Evolutionary conservation across 2,888 invertebrate species (phyloP).

Genomic region (Mesodorylaimus sp.): DNA sequence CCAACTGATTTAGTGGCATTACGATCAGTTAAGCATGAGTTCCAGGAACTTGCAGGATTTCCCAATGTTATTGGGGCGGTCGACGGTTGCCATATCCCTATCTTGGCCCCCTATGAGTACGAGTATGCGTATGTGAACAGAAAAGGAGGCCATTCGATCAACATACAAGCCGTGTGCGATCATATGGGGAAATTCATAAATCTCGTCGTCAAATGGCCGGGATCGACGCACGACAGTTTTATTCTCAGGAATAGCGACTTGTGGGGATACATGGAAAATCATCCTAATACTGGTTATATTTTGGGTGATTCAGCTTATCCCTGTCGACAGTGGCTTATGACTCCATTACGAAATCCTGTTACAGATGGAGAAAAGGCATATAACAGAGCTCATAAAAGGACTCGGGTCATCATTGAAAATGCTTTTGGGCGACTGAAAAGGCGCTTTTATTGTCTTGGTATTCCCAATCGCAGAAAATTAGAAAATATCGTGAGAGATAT

Average conservation of each 20-base stretch:
- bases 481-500: neutral
- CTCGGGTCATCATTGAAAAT: neutral
- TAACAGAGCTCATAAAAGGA: slow-evolving; percentile 8
- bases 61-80: neutral
- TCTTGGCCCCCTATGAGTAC: neutral
- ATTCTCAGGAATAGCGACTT: neutral
- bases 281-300: too few relatives aligned
- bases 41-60: too few relatives aligned
- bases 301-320: slow-evolving; percentile 10
- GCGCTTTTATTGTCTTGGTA: slow-evolving; percentile 2
- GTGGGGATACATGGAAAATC: neutral
- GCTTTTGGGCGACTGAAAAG: slow-evolving; percentile 7
- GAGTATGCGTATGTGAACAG: neutral
- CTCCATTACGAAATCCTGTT: slow-evolving; percentile 10
- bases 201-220: neutral
- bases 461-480: neutral
- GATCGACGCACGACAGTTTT: neutral
- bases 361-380: slow-evolving; percentile 7
- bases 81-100: neutral
- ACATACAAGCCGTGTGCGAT: neutral
- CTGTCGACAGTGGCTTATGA: slow-evolving; percentile 11
- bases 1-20: too few relatives aligned
- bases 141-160: neutral
- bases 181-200: neutral
- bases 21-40: too few relatives aligned